A percentile compares a stretch with the other conserved stretches of the same genome.
phyloP scores from a whole-genome alignment of 2,797 vertebrate genomes.

The Sebastolobus alascanus region DNA sequence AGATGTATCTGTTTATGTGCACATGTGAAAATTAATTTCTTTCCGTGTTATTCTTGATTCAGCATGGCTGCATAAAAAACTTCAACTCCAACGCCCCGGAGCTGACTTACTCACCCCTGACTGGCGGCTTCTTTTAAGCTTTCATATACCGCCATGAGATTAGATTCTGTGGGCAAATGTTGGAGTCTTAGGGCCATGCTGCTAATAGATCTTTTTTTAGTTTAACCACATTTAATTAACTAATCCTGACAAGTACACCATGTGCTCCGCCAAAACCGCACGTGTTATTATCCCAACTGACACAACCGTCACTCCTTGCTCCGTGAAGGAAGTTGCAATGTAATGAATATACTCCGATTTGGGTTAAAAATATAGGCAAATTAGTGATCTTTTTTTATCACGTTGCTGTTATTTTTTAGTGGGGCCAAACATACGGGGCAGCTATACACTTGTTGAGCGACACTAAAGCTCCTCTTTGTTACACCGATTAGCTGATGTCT shows the following conservation, averaged over 20 bases:
- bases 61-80: neutral
- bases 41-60: neutral
- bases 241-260: neutral
- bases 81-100: neutral
- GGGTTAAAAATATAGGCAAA: neutral
- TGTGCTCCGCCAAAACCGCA: neutral
- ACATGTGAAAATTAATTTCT: neutral
- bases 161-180: neutral
- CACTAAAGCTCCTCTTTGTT: too few relatives aligned
- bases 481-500: too few relatives aligned
- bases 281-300: neutral
- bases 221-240: constrained; percentile 11
- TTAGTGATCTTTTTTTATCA: neutral
- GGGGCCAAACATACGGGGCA: neutral
- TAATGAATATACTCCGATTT: neutral
- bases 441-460: neutral
- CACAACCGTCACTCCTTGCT: neutral
- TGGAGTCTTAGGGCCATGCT: neutral
- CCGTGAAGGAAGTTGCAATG: neutral
- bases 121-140: neutral
- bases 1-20: neutral
- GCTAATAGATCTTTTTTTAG: neutral
- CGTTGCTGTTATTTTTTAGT: neutral
- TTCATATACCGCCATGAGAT: neutral
- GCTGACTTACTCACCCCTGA: neutral